Base-by-base conservation (phyloP, 1,140 invertebrate genomes). In the Myzus persicae region DNA sequence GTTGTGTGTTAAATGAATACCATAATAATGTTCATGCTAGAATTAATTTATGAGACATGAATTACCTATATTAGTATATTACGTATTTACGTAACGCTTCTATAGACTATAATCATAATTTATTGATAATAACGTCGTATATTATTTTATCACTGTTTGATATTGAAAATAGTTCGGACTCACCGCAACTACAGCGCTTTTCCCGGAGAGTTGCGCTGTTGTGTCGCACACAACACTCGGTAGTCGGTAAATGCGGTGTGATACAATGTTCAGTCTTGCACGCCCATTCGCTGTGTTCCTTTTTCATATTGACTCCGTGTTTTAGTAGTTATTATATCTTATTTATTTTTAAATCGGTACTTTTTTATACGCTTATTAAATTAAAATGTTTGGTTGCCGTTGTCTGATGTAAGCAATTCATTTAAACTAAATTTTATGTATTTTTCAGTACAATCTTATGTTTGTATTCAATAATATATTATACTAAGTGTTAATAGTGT, bases 161-260 rank as follows among this genome's bases (percentile, higher is more conserved):
- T 91, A 76, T 91, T n/a, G 90, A n/a, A 91, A 91, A 91, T 91
- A 91, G 90, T 59, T 91, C 59, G 4, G 59, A 9, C 24, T 40
- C 40, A 14, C n/a, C 36, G 8, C 88, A 89, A 93, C 67, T n/a
- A 67, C 91, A 85, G 81, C 91, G 91, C 81, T 93, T 93, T 93
- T 93, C 81, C 91, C 46, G 36, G 26, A 5, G 76, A 93, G 91
- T 93, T 85, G 91, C 91, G 91, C 91, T 26, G 91, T 93, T 76
- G 42, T 42, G 48, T 46, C 20, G 38, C 31, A 48, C n/a, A 40
- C 48, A 38, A 24, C n/a, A 40, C 51, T 90, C 26, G 42, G 18
- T 9, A 90, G n/a, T n/a, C n/a, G n/a, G n/a, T n/a, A n/a, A n/a
- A n/a, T 90, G 40, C 89, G 38, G 38, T 67, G 38, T 42, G 89